Base-by-base conservation (phyloP, 2,888 invertebrate genomes). In the Bimastos eiseni region DNA sequence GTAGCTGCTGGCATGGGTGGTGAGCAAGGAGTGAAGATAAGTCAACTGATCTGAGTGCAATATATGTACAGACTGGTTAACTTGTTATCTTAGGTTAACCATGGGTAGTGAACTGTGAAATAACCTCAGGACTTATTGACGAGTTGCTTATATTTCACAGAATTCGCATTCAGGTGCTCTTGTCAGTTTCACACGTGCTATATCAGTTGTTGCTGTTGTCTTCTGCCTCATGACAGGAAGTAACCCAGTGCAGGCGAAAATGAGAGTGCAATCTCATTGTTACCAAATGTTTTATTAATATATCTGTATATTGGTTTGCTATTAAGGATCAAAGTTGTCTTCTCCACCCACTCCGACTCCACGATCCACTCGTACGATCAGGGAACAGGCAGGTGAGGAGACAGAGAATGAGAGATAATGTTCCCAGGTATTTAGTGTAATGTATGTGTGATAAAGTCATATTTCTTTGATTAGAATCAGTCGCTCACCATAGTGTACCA, bases 341-440 rank as follows among this genome's bases (percentile, higher is more conserved):
- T 84, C 84, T 36, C 86, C 86, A 36, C 86, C 86, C 24, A 86
- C 34, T 86, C 86, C 86, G 13, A 86, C 86, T 34, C 86, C 86
- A 36, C 34, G 86, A 37, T 86, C 86, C 86, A 86, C 6, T 15
- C 86, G 37, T 8, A 17, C n/a, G 5, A 86, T 21, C 34, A 86
- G 17, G 33, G 86, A 36, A 19, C 86, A 86, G 11, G 37, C 36
- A 36, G 86, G 86, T 86, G 37, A 86, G 86, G 15, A 36, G 21
- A 36, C 24, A 33, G 24, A 21, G 0, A 86, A n/a, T n/a, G 30
- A 70, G n/a, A 70, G 8, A 30, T 11, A 70, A 70, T 70, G 70
- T n/a, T 11, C 70, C n/a, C 70, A 70, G 70, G 30, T 70, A n/a
- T 70, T 70, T 70, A 13, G 70, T 70, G 70, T 70, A 70, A 70